A percentile compares a stretch with the other conserved stretches of the same genome.
These are phyloP conservation scores for Steatocranus sp. DNA, from an alignment of 2,797 vertebrate genomes.

Conservation along the genomic window DNA sequence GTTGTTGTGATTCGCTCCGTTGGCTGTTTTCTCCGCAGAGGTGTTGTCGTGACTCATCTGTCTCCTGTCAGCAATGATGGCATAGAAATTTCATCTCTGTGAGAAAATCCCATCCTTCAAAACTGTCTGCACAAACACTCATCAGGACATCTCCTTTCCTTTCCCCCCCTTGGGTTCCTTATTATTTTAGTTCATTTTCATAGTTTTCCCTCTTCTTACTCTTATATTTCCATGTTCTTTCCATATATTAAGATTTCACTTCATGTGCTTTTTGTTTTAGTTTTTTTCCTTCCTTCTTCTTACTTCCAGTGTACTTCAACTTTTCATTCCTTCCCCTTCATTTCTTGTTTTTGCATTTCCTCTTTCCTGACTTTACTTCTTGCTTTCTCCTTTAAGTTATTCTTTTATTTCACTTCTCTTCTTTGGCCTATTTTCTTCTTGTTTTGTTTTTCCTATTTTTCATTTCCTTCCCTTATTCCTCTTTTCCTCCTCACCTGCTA, in stretches of 20 bases:
- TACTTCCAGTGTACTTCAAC: neutral
- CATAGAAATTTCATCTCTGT: slow-evolving; percentile 24
- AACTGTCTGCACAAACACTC: slow-evolving; percentile 23
- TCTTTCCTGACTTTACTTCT: neutral
- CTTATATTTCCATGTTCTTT: neutral
- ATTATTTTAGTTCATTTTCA: neutral
- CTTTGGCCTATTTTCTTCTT: neutral
- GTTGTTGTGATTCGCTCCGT: neutral
- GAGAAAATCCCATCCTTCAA: slow-evolving; percentile 40
- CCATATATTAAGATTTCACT: neutral
- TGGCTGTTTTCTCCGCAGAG: neutral
- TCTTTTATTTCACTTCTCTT: neutral
- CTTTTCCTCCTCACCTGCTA: neutral
- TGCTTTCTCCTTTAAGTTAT: neutral
- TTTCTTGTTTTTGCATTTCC: neutral
- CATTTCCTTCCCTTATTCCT: neutral
- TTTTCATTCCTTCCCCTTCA: rapidly evolving
- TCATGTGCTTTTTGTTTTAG: neutral
- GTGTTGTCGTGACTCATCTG: slow-evolving; percentile 29
- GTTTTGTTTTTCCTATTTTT: neutral
- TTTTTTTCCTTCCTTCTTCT: neutral
- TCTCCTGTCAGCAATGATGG: slow-evolving; percentile 40
- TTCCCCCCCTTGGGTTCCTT: neutral
- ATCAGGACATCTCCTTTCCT: slow-evolving; percentile 18
- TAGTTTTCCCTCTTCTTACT: neutral